Evolutionary conservation across 2,113 vertebrate species (phyloP).

Genomic region (Cynopterus brachyotis): DNA sequence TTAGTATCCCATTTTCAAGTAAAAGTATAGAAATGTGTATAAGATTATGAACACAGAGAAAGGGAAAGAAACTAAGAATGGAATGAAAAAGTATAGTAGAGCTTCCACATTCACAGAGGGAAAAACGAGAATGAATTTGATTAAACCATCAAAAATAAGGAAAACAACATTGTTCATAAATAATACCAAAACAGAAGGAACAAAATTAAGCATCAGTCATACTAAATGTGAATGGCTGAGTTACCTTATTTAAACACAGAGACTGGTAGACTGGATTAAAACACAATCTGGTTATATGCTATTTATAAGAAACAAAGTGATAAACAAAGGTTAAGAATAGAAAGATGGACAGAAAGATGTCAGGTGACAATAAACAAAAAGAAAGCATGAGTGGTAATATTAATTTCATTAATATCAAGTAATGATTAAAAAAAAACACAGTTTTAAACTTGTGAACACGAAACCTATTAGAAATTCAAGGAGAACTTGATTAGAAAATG

Average conservation of each 20-base stretch:
- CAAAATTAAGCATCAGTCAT: neutral
- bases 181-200: neutral
- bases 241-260: slow-evolving; percentile 17
- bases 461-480: neutral
- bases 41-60: slow-evolving; percentile 26
- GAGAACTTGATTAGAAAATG: neutral
- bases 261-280: neutral
- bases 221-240: neutral
- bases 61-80: neutral
- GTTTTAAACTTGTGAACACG: neutral
- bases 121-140: neutral
- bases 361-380: neutral
- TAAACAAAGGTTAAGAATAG: neutral
- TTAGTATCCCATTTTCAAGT: neutral
- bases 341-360: neutral
- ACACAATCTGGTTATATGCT: neutral
- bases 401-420: neutral
- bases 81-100: neutral
- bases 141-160: slow-evolving; percentile 12
- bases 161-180: slow-evolving; percentile 8
- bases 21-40: neutral
- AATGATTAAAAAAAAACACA: neutral
- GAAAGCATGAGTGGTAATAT: neutral
- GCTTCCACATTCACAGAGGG: neutral
- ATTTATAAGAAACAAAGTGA: neutral